These are phyloP conservation scores for Drosophila novamexicana DNA, from an alignment of 1,140 invertebrate genomes.

Conservation along the genomic window DNA sequence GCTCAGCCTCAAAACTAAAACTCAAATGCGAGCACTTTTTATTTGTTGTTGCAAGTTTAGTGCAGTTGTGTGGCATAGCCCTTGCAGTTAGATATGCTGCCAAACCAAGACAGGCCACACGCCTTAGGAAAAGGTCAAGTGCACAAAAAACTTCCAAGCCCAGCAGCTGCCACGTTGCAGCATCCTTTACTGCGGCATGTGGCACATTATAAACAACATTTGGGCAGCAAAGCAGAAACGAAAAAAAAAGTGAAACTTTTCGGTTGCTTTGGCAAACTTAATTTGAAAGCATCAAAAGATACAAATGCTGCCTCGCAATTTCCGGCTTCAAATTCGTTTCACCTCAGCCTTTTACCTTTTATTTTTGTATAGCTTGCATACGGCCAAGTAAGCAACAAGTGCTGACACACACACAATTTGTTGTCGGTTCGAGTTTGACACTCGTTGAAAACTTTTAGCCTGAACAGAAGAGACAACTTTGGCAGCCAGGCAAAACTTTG, in stretches of 20 bases:
- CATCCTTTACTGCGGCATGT: neutral
- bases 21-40: slow-evolving; percentile 24
- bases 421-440: slow-evolving; percentile 60
- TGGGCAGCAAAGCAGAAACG: slow-evolving; percentile 4
- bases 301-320: slow-evolving; percentile 71
- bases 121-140: slow-evolving; percentile 17
- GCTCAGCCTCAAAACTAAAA: slow-evolving; percentile 24
- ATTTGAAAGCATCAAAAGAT: slow-evolving; percentile 73
- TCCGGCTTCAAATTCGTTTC: slow-evolving; percentile 68
- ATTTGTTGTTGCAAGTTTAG: slow-evolving; percentile 2
- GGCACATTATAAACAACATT: slow-evolving; percentile 36
- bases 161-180: slow-evolving; percentile 13
- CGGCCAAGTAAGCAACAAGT: slow-evolving; percentile 63
- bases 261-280: slow-evolving; percentile 44
- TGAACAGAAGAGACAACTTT: slow-evolving; percentile 36
- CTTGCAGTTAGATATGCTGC: slow-evolving; percentile 14
- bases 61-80: slow-evolving; percentile 15
- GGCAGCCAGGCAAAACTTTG: slow-evolving; percentile 39
- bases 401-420: slow-evolving; percentile 39
- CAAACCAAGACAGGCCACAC: neutral
- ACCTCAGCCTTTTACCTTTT: slow-evolving; percentile 52
- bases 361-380: slow-evolving; percentile 35
- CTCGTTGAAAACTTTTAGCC: slow-evolving; percentile 62
- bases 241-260: slow-evolving; percentile 14
- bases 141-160: slow-evolving; percentile 20